Conservation (phyloP, 64 coral and sea anemone genomes). For the Cladopsammia gracilis region DNA sequence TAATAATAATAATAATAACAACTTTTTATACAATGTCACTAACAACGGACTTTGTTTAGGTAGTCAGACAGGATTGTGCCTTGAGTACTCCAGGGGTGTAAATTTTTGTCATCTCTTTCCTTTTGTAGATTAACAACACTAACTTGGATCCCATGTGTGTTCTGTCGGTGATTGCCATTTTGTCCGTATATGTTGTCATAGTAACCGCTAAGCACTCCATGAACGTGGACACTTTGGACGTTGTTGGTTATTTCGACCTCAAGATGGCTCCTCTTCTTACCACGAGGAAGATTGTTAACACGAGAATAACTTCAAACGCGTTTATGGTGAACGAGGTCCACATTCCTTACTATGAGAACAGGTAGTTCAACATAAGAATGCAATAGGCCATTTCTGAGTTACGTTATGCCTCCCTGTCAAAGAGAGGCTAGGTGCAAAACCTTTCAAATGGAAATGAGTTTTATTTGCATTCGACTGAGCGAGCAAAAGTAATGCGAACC, state of each 20-base stretch:
- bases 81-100: too few relatives aligned
- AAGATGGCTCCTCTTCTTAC: slow-evolving; percentile 83
- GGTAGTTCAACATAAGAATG: slow-evolving; percentile 23
- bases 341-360: slow-evolving; percentile 82
- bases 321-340: slow-evolving; percentile 83
- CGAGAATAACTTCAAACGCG: slow-evolving; percentile 78
- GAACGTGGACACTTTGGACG: slow-evolving; percentile 78
- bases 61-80: too few relatives aligned
- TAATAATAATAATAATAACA: too few relatives aligned
- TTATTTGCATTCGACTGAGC: too few relatives aligned
- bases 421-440: too few relatives aligned
- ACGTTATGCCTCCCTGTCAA: too few relatives aligned
- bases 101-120: neutral
- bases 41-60: too few relatives aligned
- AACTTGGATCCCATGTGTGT: slow-evolving; percentile 73
- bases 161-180: slow-evolving; percentile 45
- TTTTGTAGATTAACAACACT: slow-evolving; percentile 75
- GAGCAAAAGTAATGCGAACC: too few relatives aligned
- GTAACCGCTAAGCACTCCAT: slow-evolving; percentile 84
- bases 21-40: too few relatives aligned
- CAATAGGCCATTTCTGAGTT: too few relatives aligned
- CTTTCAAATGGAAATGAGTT: too few relatives aligned
- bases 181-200: slow-evolving; percentile 87
- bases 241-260: slow-evolving; percentile 77
- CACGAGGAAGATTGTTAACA: slow-evolving; percentile 80